Base-by-base conservation (phyloP, 2,113 vertebrate genomes). In the Scytalopus superciliaris region DNA sequence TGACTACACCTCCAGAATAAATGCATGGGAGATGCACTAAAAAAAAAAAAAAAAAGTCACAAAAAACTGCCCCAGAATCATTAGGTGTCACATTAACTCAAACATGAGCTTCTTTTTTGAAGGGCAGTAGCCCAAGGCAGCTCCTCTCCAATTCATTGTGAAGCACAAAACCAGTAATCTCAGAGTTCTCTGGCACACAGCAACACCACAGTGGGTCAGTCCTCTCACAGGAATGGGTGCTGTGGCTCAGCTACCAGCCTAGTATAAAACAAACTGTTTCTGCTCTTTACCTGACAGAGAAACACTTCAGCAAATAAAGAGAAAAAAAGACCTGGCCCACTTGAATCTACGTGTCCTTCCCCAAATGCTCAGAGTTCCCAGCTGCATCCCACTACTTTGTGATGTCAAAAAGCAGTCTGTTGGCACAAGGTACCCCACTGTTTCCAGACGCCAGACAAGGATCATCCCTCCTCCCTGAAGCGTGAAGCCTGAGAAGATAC, bases 1-100 rank as follows among this genome's bases (percentile, higher is more conserved):
- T 67, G 92, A 94, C 79, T 84, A 64, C 39, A 92, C 44, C n/a
- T 93, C 91, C 94, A 70, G 70, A 94, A 95, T 47, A 79, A 92
- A 87, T 35, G 44, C n/a, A 49, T 70, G 53, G 56, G 30, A 95
- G 57, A 94, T 30, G 40, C 24, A 55, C 57, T 68, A 89, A 35
- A 72, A n/a, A n/a, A n/a, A n/a, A n/a, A 18, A 55, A 55, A 44
- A 37, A 44, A 27, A 45, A 25, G 33, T 33, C 30, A 55, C 25
- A 52, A 16, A 83, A 75, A 63, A 91, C 81, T 90, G 81, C 91
- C 3, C 15, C 39, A 49, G 37, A 95, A 84, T 37, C 85, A 86
- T 72, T 82, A 81, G 55, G 33, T 67, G 39, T 77, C 78, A 85
- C 2, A 7, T 90, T 56, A 63, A 91, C 86, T 93, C 69, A 67